Base-by-base conservation (phyloP, 2,797 vertebrate genomes). In the Psittacula echo region DNA sequence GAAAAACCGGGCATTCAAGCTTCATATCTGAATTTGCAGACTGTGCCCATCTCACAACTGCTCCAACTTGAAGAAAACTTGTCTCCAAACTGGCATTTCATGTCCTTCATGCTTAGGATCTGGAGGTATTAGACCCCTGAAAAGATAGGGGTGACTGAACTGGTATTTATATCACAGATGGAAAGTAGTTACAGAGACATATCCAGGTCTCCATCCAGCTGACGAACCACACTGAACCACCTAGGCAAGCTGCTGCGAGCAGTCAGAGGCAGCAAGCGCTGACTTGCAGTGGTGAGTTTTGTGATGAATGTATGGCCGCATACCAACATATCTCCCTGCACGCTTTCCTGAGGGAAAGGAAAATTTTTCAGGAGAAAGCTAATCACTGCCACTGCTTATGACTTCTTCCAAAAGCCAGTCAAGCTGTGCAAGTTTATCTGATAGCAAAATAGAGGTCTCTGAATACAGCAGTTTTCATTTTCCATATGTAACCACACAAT, bases 291-390 rank as follows among this genome's bases (percentile, higher is more conserved):
- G n/a, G 30, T 20, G n/a, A 83, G 29, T 53, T 86, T 47, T 6
- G 0, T 30, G 56, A 37, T 53, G 34, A 84, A 75, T 0, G 4
- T 30, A 51, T 29, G 73, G 74, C 71, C 88, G 41, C 83, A 39
- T 76, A 87, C 60, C 71, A 95, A 13, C 27, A 23, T 87, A 53
- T 82, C 93, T 92, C 44, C 44, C 32, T 79, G 32, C 15, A 65
- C 26, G 2, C 3, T 91, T 87, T 56, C 66, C 80, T 19, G 19
- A 79, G 71, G 77, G 51, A 93, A 87, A 53, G 15, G 13, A 76
- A 82, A 88, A 71, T 50, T 90, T 86, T 93, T 67, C 76, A 90
- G 48, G 41, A 65, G 47, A 88, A 93, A 67, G 23, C 26, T 91
- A 79, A 90, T 77, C 71, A 53, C 66, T 88, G 85, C 82, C 85